A percentile compares a stretch with the other conserved stretches of the same genome.
phyloP scores from a whole-genome alignment of 2,888 invertebrate species.

The Pandemis cinnamomeana region DNA sequence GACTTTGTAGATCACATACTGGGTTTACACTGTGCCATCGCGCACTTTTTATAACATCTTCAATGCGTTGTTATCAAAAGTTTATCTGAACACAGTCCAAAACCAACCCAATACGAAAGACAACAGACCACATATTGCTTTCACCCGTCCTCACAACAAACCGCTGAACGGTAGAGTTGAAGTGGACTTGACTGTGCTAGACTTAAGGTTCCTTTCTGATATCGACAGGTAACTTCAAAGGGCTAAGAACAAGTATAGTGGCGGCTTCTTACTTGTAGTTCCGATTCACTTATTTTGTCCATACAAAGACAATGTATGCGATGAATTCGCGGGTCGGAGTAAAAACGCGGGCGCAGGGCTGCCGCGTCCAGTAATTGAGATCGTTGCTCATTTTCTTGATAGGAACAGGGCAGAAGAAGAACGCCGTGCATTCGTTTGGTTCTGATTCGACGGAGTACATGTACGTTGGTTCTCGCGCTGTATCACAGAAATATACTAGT shows the following conservation, averaged over 20 bases:
- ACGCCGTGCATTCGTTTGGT: no score
- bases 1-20: neutral
- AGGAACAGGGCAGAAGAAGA: neutral
- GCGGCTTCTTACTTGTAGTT: slow-evolving; percentile 71
- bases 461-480: no score
- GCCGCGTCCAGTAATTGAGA: slow-evolving; percentile 40
- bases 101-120: slow-evolving; percentile 41
- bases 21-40: slow-evolving; percentile 28
- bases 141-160: slow-evolving; percentile 25
- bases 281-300: slow-evolving; percentile 79
- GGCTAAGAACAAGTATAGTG: slow-evolving; percentile 57
- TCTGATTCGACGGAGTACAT: no score
- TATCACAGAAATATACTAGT: no score
- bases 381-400: neutral
- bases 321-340: slow-evolving; percentile 67
- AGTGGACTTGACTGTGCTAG: neutral
- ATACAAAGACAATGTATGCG: slow-evolving; percentile 78
- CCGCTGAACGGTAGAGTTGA: slow-evolving; percentile 13
- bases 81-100: slow-evolving; percentile 40
- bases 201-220: slow-evolving; percentile 48
- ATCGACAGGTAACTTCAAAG: slow-evolving; percentile 58
- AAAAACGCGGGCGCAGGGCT: slow-evolving; percentile 68
- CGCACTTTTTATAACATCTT: slow-evolving; percentile 61
- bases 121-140: slow-evolving; percentile 10
- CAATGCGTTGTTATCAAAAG: slow-evolving; percentile 40